A percentile compares a stretch with the other conserved stretches of the same genome.
These are phyloP conservation scores for Miltochrista miniata DNA, from an alignment of 2,888 invertebrate species.

Conservation along the genomic window DNA sequence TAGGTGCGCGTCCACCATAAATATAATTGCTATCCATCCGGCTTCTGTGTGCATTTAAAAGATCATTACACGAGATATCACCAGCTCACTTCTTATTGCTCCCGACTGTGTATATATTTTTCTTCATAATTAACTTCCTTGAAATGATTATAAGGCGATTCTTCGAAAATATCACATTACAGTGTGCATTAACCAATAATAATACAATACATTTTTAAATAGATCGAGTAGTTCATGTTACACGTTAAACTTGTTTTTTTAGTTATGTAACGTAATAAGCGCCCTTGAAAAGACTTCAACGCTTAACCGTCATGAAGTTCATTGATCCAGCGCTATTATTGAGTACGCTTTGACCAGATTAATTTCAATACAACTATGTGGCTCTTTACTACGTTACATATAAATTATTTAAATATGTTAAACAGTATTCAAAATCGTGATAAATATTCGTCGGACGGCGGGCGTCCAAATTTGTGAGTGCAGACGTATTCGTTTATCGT, in stretches of 20 bases:
- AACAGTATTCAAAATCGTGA: conserved; percentile 7
- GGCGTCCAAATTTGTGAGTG: conserved; percentile 5
- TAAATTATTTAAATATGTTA: conserved; percentile 21
- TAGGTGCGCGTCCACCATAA: conserved; percentile 28
- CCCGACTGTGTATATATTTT: too few relatives aligned
- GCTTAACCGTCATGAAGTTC: conserved; percentile 67
- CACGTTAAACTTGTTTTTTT: conserved; percentile 47
- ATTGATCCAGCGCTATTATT: conserved; percentile 59
- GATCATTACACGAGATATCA: conserved; percentile 45
- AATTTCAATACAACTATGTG: conserved; percentile 36
- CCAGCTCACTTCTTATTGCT: conserved; percentile 34
- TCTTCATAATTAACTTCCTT: too few relatives aligned
- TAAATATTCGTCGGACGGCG: conserved; percentile 1
- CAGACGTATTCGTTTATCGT: too few relatives aligned
- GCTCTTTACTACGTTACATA: conserved; percentile 26
- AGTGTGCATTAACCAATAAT: conserved; percentile 15
- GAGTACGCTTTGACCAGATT: conserved; percentile 50
- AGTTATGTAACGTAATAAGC: conserved; percentile 59
- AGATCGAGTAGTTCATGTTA: conserved; percentile 25
- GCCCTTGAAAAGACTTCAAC: conserved; percentile 82
- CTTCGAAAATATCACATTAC: conserved; percentile 3
- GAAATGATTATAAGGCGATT: conserved; percentile 11
- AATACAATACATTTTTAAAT: conserved; percentile 15
- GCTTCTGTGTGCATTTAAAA: conserved; percentile 59
- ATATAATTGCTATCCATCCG: conserved; percentile 42